Conservation (phyloP, 2,797 vertebrate species). For the Hipposideros larvatus region DNA sequence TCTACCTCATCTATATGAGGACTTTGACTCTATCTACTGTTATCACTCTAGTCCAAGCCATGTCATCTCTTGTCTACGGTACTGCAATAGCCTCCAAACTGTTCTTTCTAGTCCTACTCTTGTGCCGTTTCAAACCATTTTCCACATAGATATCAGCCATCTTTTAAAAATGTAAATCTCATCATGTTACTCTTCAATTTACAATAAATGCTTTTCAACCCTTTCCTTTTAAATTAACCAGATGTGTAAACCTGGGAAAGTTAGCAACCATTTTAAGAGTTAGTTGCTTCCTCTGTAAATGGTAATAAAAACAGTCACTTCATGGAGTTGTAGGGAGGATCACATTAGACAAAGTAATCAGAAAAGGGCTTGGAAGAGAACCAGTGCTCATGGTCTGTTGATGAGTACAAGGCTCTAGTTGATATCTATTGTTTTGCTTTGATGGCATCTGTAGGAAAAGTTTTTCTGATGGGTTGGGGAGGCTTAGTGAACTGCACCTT, state of each 20-base stretch:
- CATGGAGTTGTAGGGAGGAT: background rate
- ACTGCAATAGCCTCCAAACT: background rate
- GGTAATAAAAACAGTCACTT: background rate
- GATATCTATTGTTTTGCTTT: background rate
- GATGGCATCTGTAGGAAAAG: background rate
- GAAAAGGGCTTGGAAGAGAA: background rate
- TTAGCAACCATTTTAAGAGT: background rate
- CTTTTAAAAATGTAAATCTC: background rate
- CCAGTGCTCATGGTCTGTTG: background rate
- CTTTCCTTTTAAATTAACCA: background rate
- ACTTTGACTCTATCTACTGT: background rate
- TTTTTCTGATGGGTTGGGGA: background rate
- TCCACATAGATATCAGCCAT: background rate
- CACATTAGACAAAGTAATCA: background rate
- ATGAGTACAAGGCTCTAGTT: background rate
- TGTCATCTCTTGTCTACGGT: background rate
- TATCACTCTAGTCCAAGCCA: background rate
- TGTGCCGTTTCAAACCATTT: background rate
- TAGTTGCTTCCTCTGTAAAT: background rate
- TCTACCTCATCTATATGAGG: background rate
- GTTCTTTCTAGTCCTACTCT: background rate
- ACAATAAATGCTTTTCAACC: background rate
- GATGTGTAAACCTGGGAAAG: background rate
- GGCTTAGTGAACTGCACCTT: background rate
- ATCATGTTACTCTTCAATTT: background rate